Conservation (phyloP, 2,113 vertebrate species). For the Pelodiscus sinensis region DNA sequence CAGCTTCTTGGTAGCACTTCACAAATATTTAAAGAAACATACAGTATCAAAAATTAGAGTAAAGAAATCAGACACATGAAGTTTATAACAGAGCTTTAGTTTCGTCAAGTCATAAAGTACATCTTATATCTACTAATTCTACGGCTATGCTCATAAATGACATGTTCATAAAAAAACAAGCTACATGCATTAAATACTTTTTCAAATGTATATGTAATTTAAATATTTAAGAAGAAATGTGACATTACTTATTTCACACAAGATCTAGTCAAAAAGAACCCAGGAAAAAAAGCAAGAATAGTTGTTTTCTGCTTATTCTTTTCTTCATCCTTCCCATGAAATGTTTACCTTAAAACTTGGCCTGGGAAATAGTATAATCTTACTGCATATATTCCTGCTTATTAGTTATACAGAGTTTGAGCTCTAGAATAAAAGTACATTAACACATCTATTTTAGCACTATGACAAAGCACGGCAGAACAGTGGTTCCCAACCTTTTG, state of each 20-base stretch:
- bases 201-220: background rate
- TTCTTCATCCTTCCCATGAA: background rate
- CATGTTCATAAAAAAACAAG: background rate
- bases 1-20: background rate
- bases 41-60: background rate
- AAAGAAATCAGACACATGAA: background rate
- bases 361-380: background rate
- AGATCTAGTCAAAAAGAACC: background rate
- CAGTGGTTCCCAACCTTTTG: too few species aligned
- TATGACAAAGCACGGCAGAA: too few species aligned
- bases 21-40: slow-evolving; percentile 1
- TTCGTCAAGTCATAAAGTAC: background rate
- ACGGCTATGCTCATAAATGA: background rate
- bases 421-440: background rate
- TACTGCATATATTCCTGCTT: background rate
- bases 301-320: background rate
- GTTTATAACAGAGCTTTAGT: background rate
- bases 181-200: background rate
- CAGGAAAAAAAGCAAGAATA: background rate
- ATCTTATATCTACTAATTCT: background rate
- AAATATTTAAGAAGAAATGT: too few species aligned
- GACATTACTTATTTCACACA: background rate
- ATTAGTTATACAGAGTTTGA: background rate
- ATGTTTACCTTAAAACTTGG: background rate
- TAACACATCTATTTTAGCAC: background rate